These are phyloP conservation scores for Sisyra terminalis DNA, from an alignment of 2,888 invertebrate genomes.

Conservation along the genomic window DNA sequence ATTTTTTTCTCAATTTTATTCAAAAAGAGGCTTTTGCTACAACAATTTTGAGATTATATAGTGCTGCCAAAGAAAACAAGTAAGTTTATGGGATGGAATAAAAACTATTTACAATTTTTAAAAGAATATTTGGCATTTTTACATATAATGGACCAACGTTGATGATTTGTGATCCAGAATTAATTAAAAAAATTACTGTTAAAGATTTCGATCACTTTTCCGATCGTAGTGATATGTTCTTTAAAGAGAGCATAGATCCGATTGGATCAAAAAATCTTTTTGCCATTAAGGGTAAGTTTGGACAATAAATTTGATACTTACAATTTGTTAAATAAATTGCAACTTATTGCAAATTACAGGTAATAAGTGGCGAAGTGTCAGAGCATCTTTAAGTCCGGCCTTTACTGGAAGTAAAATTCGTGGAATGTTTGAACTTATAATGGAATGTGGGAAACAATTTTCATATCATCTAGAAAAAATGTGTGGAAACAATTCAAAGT, in stretches of 20 bases:
- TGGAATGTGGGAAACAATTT: conserved; percentile 13
- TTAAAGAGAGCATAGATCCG: conserved; percentile 14
- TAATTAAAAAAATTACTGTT: conserved; percentile 19
- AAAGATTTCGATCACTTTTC: conserved; percentile 17
- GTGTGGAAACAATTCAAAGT: conserved; percentile 4
- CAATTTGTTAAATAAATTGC: neutral
- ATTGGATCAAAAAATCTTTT: conserved; percentile 15
- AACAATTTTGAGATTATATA: too few species aligned
- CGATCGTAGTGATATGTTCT: conserved; percentile 15
- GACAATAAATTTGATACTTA: neutral
- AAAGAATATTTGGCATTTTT: conserved; percentile 8
- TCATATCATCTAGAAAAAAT: conserved; percentile 15
- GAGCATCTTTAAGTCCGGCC: conserved; percentile 24
- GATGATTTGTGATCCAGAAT: conserved; percentile 19
- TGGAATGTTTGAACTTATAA: conserved; percentile 18
- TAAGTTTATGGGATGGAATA: too few species aligned
- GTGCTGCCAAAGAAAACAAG: too few species aligned
- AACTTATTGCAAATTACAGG: conserved; percentile 12
- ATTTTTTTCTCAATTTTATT: too few species aligned
- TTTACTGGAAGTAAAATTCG: conserved; percentile 25
- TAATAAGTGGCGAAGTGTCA: conserved; percentile 23
- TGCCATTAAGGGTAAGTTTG: conserved; percentile 14
- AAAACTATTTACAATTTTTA: too few species aligned
- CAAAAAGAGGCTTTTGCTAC: too few species aligned
- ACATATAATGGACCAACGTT: conserved; percentile 15